Base-by-base conservation (phyloP, 2,113 vertebrate species). In the Oreochromis spilurus region DNA sequence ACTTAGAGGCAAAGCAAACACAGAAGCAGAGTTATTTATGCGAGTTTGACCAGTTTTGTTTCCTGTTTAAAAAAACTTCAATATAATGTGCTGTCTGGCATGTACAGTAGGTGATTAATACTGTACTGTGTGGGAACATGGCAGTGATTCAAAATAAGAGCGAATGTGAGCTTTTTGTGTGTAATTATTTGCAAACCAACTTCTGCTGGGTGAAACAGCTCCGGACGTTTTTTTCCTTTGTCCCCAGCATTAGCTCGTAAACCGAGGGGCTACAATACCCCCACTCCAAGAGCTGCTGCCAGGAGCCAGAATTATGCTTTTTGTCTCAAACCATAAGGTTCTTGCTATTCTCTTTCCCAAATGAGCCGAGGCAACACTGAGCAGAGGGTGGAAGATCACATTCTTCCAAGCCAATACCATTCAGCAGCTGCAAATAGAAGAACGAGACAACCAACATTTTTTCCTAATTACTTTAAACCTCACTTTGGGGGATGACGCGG, bases 381-480 rank as follows among this genome's bases (percentile, higher is more conserved):
- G 75, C 62, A 75, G 77, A 87, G 90, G 87, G 82, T 77, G 26
- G 87, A 91, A 82, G 87, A 81, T 92, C 78, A 81, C 50, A 83
- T 88, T 83, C 70, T 82, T 87, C 79, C 62, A 79, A 85, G 84
- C 90, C 88, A 88, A 53, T 86, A 79, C 26, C 19, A 70, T 87
- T 91, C 85, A 65, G 79, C 62, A 82, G 86, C 70, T 83, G 80
- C 87, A 58, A 84, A 90, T 78, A 85, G 81, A 86, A 92, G 91
- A 82, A 75, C 50, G 60, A 90, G 78, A 79, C 84, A 70, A 91
- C 75, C 77, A 75, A 29, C 65, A 91, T 91, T 38, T 84, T 93
- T 93, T 94, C 92, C 93, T 91, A 91, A 94, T 91, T 82, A 87
- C 91, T 58, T 86, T 82, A 85, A 93, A 88, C 82, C 81, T 83